Evolutionary conservation across 1,140 invertebrate genomes (phyloP).

Genomic region (Drosophila orena): DNA sequence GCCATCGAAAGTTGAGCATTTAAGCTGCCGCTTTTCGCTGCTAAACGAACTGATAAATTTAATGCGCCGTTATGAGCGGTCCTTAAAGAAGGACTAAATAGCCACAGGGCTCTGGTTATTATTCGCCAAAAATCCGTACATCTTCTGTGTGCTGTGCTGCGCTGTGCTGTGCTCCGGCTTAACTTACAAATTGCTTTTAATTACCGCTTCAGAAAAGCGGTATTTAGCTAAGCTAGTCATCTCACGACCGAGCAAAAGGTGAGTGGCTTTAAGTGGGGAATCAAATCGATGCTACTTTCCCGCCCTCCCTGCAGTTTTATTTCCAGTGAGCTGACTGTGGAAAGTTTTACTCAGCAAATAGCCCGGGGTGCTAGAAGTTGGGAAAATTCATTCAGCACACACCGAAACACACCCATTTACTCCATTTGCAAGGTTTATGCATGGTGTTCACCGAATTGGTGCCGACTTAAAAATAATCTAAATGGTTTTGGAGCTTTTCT

Average conservation of each 20-base stretch:
- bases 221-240: conserved; percentile 5
- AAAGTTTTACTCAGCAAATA: conserved; percentile 47
- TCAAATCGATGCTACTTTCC: conserved; percentile 24
- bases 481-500: neutral
- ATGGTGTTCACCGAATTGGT: neutral
- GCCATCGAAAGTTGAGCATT: conserved; percentile 43
- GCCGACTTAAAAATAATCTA: neutral
- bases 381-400: conserved; percentile 26
- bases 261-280: conserved; percentile 11
- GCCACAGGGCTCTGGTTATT: conserved; percentile 9
- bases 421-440: conserved; percentile 1
- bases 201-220: conserved; percentile 16
- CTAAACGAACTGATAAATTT: conserved; percentile 59
- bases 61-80: conserved; percentile 40
- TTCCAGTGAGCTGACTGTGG: conserved; percentile 18
- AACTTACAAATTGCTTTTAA: conserved; percentile 47
- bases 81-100: conserved; percentile 14
- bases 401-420: conserved; percentile 1
- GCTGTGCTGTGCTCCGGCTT: conserved; percentile 14
- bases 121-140: conserved; percentile 4
- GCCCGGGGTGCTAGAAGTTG: conserved; percentile 39
- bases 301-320: conserved; percentile 35
- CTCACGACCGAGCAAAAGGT: conserved; percentile 5
- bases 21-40: conserved; percentile 36
- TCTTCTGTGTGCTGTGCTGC: neutral